phyloP scores from a whole-genome alignment of 2,888 invertebrate species.

The Drosophila trichaetosa region DNA sequence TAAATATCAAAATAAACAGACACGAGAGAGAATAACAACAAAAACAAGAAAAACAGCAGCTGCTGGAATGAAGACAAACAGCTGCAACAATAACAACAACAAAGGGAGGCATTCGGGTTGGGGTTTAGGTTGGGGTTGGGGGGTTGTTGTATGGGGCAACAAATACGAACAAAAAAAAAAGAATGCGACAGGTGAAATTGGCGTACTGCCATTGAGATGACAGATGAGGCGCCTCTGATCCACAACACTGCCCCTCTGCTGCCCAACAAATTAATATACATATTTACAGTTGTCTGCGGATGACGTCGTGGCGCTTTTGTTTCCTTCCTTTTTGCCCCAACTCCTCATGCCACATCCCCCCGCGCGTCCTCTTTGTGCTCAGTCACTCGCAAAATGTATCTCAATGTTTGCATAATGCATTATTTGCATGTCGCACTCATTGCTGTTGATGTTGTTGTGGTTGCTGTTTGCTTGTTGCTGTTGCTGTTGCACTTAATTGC shows the following conservation, averaged over 20 bases:
- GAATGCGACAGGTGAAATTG: conserved; percentile 68
- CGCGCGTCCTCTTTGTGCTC: neutral
- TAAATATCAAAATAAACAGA: conserved; percentile 59
- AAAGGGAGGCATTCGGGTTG: neutral
- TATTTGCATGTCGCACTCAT: conserved; percentile 53
- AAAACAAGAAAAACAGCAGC: conserved; percentile 12
- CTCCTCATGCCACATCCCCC: conserved; percentile 10
- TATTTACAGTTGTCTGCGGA: conserved; percentile 75
- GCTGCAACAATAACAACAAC: conserved; percentile 37
- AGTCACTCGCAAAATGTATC: conserved; percentile 54
- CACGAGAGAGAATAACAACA: conserved; percentile 25
- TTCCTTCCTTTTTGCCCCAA: conserved; percentile 41
- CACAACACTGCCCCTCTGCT: neutral
- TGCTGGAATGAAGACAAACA: conserved; percentile 29
- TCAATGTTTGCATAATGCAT: conserved; percentile 66
- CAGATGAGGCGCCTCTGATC: conserved; percentile 31
- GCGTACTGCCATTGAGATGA: conserved; percentile 66
- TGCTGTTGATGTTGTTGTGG: conserved; percentile 25
- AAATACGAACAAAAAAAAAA: conserved; percentile 11
- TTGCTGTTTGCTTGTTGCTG: conserved; percentile 10
- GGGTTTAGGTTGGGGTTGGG: neutral
- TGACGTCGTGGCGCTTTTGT: conserved; percentile 58
- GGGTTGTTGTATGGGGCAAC: conserved; percentile 6
- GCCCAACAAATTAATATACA: conserved; percentile 33
- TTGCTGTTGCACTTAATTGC: conserved; percentile 63